Evolutionary conservation across 35 echinoderm and acorn worm species (phyloP).

Genomic region (Heliocidaris tuberculata): DNA sequence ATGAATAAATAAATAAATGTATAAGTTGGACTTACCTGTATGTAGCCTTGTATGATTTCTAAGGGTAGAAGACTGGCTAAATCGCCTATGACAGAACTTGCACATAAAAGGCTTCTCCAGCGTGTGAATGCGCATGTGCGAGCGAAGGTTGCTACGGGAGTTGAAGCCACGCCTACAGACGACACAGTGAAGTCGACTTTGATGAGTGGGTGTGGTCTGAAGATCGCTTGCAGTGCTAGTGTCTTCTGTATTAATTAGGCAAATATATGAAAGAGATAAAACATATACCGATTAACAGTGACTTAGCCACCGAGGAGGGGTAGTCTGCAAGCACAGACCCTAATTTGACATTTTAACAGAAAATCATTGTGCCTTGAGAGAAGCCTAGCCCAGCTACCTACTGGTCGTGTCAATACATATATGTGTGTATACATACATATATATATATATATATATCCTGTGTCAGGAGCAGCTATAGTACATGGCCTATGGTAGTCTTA

Average conservation of each 20-base stretch:
- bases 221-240: conserved; percentile 48
- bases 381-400: no score
- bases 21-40: conserved; percentile 61
- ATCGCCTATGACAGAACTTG: conserved; percentile 87
- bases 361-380: no score
- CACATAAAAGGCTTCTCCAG: conserved; percentile 95
- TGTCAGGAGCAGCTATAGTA: no score
- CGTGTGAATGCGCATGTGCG: conserved; percentile 97
- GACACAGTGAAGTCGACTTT: conserved; percentile 80
- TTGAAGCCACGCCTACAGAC: conserved; percentile 94
- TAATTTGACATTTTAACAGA: no score
- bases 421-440: no score
- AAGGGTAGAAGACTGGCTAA: conserved; percentile 97
- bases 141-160: conserved; percentile 92
- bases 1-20: neutral
- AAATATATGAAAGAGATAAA: neutral
- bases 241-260: conserved; percentile 31
- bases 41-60: conserved; percentile 91
- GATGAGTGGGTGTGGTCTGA: conserved; percentile 32
- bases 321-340: no score
- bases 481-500: no score
- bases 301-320: neutral
- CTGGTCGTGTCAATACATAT: no score
- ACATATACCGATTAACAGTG: neutral
- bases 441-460: no score